Evolutionary conservation across 2,888 invertebrate species (phyloP), one percentile per base, ranked within the genome.

Genomic region (Cataglyphis altisquamis): DNA sequence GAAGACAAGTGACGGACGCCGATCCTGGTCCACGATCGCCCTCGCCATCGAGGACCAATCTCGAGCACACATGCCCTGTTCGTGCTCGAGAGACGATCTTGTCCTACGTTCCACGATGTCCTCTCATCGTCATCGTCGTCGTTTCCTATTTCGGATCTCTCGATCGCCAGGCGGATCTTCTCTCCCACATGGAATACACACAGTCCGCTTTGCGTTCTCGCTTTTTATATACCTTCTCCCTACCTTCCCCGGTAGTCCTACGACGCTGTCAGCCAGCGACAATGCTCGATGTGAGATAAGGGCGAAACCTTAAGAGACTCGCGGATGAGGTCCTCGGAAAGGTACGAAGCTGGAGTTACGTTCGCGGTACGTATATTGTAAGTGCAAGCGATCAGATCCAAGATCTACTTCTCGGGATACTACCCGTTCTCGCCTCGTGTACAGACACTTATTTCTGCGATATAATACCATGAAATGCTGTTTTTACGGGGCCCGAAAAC

Each of bases 261-360:
- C 87, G 88, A 90, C 90, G 91, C 93, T 93, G 94, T 94, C 94
- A 93, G 91, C 90, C 92, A 94, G 93, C 94, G 94, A 94, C 94
- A 94, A 94, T 94, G 92, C 94, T 91, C 91, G 94, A 94, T 94
- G 92, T 91, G 90, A 94, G 94, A 94, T 94, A 94, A 90, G 93
- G 89, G 85, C 89, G 88, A 87, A 77, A 86, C 86, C 90, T 88
- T 85, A 86, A 89, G 87, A 84, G 84, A 90, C 88, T 88, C 84
- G 72, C 80, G 62, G 52, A 36, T 64, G 77, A n/a, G 36, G 52
- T 82, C 86, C 68, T 81, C 73, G 81, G 84, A 88, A 83, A 86
- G 89, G 88, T 85, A 88, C 83, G 83, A 86, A 83, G 77, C 82
- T 63, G 60, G 81, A 84, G 72, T 83, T 85, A 85, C 84, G 84